phyloP scores from a whole-genome alignment of 2,888 invertebrate species.

The Callimorpha dominula region DNA sequence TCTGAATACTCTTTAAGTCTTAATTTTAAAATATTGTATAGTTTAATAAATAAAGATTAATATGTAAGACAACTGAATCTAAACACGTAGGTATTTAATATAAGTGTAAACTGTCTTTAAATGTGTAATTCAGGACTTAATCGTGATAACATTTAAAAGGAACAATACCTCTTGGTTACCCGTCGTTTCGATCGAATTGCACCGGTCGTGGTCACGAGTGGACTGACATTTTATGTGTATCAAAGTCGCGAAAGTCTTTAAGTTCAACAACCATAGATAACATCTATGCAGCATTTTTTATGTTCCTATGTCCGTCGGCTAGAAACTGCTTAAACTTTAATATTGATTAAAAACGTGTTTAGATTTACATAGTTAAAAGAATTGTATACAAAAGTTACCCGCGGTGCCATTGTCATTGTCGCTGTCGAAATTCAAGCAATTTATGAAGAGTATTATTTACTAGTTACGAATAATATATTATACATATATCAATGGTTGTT shows the following conservation, averaged over 20 bases:
- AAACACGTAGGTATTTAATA: constrained; percentile 19
- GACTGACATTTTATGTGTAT: too few species aligned
- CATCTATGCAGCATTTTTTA: too few species aligned
- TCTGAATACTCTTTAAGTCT: constrained; percentile 56
- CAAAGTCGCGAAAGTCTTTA: too few species aligned
- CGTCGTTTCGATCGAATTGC: too few species aligned
- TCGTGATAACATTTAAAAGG: too few species aligned
- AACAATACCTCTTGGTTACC: too few species aligned
- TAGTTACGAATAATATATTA: constrained; percentile 47
- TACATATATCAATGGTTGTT: constrained; percentile 27
- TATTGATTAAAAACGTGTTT: constrained; percentile 6
- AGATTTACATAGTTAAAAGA: constrained; percentile 11
- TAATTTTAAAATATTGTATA: constrained; percentile 30
- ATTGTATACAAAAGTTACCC: constrained; percentile 52
- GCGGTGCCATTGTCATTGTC: constrained; percentile 67
- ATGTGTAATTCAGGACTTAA: too few species aligned
- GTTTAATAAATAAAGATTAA: constrained; percentile 25
- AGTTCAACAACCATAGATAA: too few species aligned
- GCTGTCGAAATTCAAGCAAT: constrained; percentile 51
- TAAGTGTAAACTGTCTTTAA: too few species aligned
- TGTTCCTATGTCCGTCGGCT: too few species aligned
- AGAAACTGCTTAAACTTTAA: background rate
- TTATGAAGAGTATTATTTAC: constrained; percentile 63
- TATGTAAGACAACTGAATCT: constrained; percentile 20
- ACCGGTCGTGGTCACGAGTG: too few species aligned